Base-by-base conservation (phyloP, 1,140 invertebrate species). In the Meteorus sp. region DNA sequence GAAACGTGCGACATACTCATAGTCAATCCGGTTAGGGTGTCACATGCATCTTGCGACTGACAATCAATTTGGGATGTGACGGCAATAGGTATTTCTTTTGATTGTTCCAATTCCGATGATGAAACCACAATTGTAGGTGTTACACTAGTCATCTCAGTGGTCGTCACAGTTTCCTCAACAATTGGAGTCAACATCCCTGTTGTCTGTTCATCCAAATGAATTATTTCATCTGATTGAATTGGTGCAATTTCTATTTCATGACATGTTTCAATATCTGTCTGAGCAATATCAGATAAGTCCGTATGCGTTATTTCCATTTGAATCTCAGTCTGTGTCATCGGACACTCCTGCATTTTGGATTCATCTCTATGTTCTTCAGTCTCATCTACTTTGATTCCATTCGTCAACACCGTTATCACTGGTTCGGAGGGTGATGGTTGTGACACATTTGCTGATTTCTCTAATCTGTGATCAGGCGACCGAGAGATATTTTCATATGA, bases 1-100 rank as follows among this genome's bases (percentile, higher is more conserved):
- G 72, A 65, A 6, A 68, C 59, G 27, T 72, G 66, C 5, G 68
- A 54, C 5, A 63, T 55, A 59, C 68, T 51, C 29, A 51, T 37
- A 9, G 31, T 51, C 15, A 51, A n/a, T 6, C 37, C 31, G 22
- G 29, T 51, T 2, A 48, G 29, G 9, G 45, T 48, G n/a, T 48
- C 45, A 37, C 50, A 52, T 1, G 25, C 50, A 35, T 51, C 48
- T 22, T 51, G 48, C 8, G 48, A 51, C 17, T 51, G 31, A 19
- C 48, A 35, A 2, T 51, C 29, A 33, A 51, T 35, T 37, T 37
- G 31, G 20, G 33, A 29, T 7, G 7, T 39, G n/a, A 11, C 20
- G 25, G 39, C 9, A 15, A 31, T 27, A 15, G 23, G 11, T 8
- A 48, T 5, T 48, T 48, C 45, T 19, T 48, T 23, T 1, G 45